These are phyloP conservation scores for Montipora sp. DNA, from an alignment of 64 coral and sea anemone genomes.

Conservation along the genomic window DNA sequence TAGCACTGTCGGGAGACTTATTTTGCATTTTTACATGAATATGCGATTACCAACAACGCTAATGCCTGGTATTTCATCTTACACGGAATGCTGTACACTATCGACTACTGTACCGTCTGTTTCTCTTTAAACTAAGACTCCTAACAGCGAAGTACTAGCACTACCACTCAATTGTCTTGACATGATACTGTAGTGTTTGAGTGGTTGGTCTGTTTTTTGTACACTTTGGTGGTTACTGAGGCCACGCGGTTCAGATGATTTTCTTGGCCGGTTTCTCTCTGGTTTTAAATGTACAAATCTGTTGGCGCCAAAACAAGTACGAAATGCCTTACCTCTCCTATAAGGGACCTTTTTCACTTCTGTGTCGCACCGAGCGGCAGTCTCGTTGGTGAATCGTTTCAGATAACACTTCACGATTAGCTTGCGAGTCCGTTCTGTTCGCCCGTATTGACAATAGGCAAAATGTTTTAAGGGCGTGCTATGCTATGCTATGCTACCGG, in stretches of 20 bases:
- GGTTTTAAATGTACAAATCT: background rate
- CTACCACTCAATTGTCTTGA: slow-evolving; percentile 13
- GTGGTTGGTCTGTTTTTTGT: slow-evolving; percentile 17
- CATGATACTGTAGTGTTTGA: slow-evolving; percentile 25
- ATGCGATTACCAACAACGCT: background rate
- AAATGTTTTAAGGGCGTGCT: slow-evolving; percentile 91
- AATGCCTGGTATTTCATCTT: background rate
- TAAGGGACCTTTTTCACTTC: slow-evolving; percentile 2
- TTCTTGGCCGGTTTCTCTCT: background rate
- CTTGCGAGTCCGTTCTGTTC: slow-evolving; percentile 38
- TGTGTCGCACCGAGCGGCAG: background rate
- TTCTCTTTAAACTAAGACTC: background rate
- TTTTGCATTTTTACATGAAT: background rate
- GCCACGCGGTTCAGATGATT: slow-evolving; percentile 28
- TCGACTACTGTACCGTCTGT: background rate
- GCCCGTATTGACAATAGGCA: slow-evolving; percentile 69
- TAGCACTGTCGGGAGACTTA: slow-evolving; percentile 36
- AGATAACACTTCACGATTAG: slow-evolving; percentile 81
- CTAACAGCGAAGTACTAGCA: background rate
- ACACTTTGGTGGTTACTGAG: background rate
- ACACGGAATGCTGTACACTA: background rate
- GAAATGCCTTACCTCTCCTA: slow-evolving; percentile 29
- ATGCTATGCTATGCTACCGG: slow-evolving; percentile 64
- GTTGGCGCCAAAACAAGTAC: background rate
- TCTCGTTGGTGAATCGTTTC: slow-evolving; percentile 35